A percentile compares a stretch with the other conserved stretches of the same genome.
These are phyloP conservation scores for Hemiscyllium ocellatum DNA, from an alignment of 2,113 vertebrate species.

Conservation along the genomic window DNA sequence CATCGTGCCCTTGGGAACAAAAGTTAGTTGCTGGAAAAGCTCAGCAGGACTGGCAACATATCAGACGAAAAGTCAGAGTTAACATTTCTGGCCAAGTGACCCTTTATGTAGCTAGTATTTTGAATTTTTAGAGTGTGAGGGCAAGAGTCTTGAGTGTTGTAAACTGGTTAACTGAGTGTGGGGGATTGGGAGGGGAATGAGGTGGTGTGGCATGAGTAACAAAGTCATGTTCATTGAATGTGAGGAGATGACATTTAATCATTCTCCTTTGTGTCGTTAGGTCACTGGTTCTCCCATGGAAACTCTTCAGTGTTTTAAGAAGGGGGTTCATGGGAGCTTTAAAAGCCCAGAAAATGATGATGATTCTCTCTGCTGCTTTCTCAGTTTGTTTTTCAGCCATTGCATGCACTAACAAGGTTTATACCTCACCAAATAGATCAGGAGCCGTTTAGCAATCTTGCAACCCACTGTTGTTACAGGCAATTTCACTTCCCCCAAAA, in stretches of 20 bases:
- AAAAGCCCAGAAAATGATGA: background rate
- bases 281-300: background rate
- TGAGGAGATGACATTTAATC: background rate
- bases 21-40: too few species aligned
- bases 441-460: background rate
- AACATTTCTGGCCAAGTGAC: too few species aligned
- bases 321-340: background rate
- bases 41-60: too few species aligned
- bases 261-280: background rate
- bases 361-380: background rate
- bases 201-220: background rate
- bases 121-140: background rate
- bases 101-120: background rate
- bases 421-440: background rate
- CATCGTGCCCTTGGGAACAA: too few species aligned
- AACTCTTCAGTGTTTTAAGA: background rate
- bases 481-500: background rate
- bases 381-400: background rate
- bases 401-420: background rate
- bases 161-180: background rate
- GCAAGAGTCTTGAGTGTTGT: background rate
- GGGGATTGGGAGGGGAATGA: background rate
- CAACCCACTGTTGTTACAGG: background rate
- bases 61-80: too few species aligned
- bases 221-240: background rate